phyloP scores from a whole-genome alignment of 2,888 invertebrate species.

The Orchesella flavescens region DNA sequence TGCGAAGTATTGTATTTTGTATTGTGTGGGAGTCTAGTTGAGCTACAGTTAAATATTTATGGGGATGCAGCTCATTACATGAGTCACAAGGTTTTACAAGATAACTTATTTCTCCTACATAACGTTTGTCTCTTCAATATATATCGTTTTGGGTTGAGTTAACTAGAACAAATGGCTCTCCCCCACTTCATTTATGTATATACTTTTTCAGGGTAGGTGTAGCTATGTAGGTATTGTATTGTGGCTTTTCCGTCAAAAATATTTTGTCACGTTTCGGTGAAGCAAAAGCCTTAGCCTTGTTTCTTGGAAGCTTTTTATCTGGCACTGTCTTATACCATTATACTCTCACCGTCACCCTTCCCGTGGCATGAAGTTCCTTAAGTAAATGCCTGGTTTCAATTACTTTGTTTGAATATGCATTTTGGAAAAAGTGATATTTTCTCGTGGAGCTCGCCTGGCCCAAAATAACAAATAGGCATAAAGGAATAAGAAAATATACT shows the following conservation, averaged over 20 bases:
- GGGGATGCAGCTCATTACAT: not conserved
- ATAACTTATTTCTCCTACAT: not conserved
- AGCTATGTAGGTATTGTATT: too few relatives aligned
- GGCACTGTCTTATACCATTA: not conserved
- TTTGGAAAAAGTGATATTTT: too few relatives aligned
- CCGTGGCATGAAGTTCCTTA: not conserved
- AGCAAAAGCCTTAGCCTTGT: not conserved
- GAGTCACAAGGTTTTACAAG: conserved; percentile 3
- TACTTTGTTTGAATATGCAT: not conserved
- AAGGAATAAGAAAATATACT: not conserved
- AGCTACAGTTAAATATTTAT: not conserved
- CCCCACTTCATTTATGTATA: too few relatives aligned
- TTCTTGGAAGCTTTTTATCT: not conserved
- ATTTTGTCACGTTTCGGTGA: conserved; percentile 46
- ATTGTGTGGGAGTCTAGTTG: not conserved
- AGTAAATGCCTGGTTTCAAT: conserved; percentile 1
- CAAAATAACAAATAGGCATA: not conserved
- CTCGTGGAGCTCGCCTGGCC: too few relatives aligned
- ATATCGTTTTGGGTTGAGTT: too few relatives aligned
- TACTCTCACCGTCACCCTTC: conserved; percentile 11
- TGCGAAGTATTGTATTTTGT: too few relatives aligned
- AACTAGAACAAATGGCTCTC: too few relatives aligned
- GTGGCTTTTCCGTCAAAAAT: conserved; percentile 21
- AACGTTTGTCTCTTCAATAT: too few relatives aligned
- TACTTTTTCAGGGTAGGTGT: too few relatives aligned